Conservation (phyloP, 2,797 vertebrate genomes). For the Schizopygopsis pylzovi region DNA sequence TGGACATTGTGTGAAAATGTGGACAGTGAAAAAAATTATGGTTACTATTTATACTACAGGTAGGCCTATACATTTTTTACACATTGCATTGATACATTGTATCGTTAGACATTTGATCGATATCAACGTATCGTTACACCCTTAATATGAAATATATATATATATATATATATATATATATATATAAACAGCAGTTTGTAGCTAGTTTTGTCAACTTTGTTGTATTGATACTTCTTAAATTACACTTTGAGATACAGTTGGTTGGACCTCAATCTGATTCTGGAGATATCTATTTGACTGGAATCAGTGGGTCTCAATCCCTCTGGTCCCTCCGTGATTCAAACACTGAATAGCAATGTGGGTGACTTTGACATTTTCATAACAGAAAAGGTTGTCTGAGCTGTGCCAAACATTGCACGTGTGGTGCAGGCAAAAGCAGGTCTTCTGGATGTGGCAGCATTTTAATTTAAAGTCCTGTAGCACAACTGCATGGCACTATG, state of each 20-base stretch:
- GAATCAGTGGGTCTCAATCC: neutral
- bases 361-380: conserved; percentile 17
- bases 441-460: neutral
- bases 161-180: too few relatives aligned
- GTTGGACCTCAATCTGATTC: neutral
- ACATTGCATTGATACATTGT: too few relatives aligned
- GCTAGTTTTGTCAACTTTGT: neutral
- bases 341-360: conserved; percentile 27
- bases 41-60: too few relatives aligned
- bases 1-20: too few relatives aligned
- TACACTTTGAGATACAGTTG: neutral
- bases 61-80: too few relatives aligned
- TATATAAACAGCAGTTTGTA: neutral
- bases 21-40: too few relatives aligned
- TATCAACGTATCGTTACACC: neutral
- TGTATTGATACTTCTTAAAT: neutral
- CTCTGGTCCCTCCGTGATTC: neutral
- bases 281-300: neutral
- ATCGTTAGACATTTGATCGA: neutral
- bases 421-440: conserved; percentile 8
- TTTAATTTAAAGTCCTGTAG: neutral
- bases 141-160: neutral
- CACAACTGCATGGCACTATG: neutral
- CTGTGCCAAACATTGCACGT: conserved; percentile 1
- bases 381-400: conserved; percentile 23